Evolutionary conservation across 2,113 vertebrate genomes (phyloP), one percentile per base, ranked within the genome.

Genomic region (Addax nasomaculatus): DNA sequence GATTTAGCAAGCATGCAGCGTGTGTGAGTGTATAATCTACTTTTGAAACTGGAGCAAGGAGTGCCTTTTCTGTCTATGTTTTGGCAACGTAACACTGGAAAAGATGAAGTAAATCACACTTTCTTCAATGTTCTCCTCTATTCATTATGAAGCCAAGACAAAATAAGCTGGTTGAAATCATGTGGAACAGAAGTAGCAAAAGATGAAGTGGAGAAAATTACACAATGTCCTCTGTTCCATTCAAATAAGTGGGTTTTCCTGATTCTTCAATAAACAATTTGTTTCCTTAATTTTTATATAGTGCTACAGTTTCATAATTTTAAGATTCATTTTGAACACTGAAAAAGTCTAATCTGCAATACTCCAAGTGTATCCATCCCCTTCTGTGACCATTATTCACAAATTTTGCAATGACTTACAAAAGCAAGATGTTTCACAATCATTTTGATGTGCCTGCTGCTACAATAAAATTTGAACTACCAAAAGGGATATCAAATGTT

Each of bases 391-490:
- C 85, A 91, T 90, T 60, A 89, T 60, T 53, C 13, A 76, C n/a
- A 93, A 78, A 88, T 96, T 93, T 94, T 93, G 36, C 67, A 93
- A 53, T 89, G 62, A 93, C 51, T 96, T 93, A 53, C 16, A 79
- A 94, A 80, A 78, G 67, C 10, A 90, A 80, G 57, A 58, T 87
- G 2, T 88, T 97, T 90, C 67, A 70, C 33, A 88, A 47, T 85
- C 30, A 92, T 86, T 87, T 80, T 91, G 81, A 94, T 85, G 45
- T 80, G 47, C 33, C 55, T 67, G 33, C 43, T 36, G 27, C 36
- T 53, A 47, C 58, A 94, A 87, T 15, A 36, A 47, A 91, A 79
- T 85, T 33, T 89, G 39, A 93, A 84, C 16, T 51, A 73, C 67
- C 85, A 94, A 60, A 87, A 47, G 47, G 49, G 10, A 88, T 78